Evolutionary conservation across 2,113 vertebrate species (phyloP), one percentile per base, ranked within the genome.

Genomic region (Sitta europaea): DNA sequence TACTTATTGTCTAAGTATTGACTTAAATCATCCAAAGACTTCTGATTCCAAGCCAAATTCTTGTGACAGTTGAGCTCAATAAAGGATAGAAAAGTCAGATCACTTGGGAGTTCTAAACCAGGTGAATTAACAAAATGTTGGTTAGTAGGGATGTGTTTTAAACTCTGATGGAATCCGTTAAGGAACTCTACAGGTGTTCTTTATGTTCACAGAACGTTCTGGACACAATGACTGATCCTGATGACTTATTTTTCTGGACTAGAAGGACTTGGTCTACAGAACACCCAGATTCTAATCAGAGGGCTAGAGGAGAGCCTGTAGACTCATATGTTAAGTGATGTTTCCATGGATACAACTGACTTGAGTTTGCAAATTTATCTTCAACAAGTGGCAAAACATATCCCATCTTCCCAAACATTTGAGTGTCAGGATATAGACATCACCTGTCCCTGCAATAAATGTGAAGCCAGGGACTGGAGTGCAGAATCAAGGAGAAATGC

Each of bases 271-370:
- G 58, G 51, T 62, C 27, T 63, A 71, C 50, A 48, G 24, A 90
- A 73, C 31, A 82, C 12, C 8, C 43, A 45, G 38, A 92, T 93
- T 58, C 47, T 68, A 90, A 90, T 77, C 55, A 83, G 71, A 86
- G 51, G 59, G 28, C 55, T 74, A 92, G 55, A 63, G 40, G 31
- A 87, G 67, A 88, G 78, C 48, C 59, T 80, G 67, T 42, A 74
- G 27, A 51, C 24, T 38, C 81, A 40, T 66, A 47, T 53, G 51
- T 86, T 73, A 92, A 79, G 55, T 86, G 85, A 67, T 36, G 88
- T 94, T 96, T 92, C 94, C 82, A 90, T 92, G 90, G 92, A 88
- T 94, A 93, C 71, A 71, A 68, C 59, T 83, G 78, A 53, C 59
- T 90, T 67, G 62, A 88, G 90, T 75, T 93, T 88, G 68, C 51